These are phyloP conservation scores for Climacteris rufus DNA, from an alignment of 2,113 vertebrate species.

Conservation along the genomic window DNA sequence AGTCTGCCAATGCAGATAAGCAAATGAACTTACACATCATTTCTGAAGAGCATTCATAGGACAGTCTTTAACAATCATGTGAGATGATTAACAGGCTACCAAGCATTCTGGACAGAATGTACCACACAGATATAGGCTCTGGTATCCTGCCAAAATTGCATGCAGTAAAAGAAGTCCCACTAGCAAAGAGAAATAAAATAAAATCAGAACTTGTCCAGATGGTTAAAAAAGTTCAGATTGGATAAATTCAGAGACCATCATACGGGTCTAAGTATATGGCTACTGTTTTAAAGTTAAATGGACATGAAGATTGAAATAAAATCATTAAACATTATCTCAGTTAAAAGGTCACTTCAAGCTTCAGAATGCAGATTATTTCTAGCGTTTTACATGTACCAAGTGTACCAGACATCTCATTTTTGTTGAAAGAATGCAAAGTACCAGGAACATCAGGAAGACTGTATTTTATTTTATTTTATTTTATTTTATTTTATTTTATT, in stretches of 20 bases:
- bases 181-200: background rate
- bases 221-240: background rate
- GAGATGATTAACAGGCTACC: background rate
- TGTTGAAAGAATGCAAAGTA: background rate
- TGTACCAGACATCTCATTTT: background rate
- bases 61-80: background rate
- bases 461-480: background rate
- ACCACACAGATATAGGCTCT: background rate
- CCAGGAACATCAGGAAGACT: background rate
- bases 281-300: background rate
- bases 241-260: background rate
- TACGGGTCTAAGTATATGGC: background rate
- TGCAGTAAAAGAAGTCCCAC: background rate
- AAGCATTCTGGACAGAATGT: background rate
- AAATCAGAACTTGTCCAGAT: background rate
- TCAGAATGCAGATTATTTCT: background rate
- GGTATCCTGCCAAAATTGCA: background rate
- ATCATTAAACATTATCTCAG: background rate
- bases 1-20: constrained; percentile 29
- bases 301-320: background rate
- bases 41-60: background rate
- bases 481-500: too few species aligned
- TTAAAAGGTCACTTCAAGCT: background rate
- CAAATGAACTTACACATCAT: background rate
- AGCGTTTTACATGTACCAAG: background rate